Conservation (phyloP, 2,797 vertebrate species). For the Enteromius unitaeniatus region DNA sequence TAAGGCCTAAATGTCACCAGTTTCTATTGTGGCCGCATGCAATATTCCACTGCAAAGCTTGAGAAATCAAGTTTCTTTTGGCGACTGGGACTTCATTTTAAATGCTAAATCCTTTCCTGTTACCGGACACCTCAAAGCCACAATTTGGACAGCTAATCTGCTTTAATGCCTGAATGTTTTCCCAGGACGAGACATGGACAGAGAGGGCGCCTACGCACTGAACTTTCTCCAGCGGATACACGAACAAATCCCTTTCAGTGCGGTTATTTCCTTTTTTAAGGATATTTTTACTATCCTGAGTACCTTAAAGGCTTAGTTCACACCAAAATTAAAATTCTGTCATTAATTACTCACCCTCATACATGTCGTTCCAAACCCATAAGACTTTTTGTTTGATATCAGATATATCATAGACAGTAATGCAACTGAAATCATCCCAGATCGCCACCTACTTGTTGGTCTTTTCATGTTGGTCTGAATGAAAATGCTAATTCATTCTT, state of each 20-base stretch:
- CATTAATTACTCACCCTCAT: too few relatives aligned
- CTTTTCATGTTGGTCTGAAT: too few relatives aligned
- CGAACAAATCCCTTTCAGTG: not conserved
- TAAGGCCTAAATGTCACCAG: not conserved
- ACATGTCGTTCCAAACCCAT: too few relatives aligned
- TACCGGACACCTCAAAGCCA: slow-evolving; percentile 29
- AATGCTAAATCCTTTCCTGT: slow-evolving; percentile 24
- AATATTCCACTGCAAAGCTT: not conserved
- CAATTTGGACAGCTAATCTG: slow-evolving; percentile 24
- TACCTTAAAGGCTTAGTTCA: not conserved
- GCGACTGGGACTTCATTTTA: slow-evolving; percentile 7
- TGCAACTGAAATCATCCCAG: too few relatives aligned
- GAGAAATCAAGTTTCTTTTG: not conserved
- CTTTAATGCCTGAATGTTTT: slow-evolving; percentile 16
- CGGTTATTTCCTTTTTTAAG: not conserved
- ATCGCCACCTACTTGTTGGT: too few relatives aligned
- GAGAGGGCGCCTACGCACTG: not conserved
- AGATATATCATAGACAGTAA: too few relatives aligned
- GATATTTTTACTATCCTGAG: not conserved
- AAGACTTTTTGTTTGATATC: too few relatives aligned
- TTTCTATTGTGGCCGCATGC: not conserved
- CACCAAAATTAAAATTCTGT: too few relatives aligned
- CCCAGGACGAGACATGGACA: not conserved
- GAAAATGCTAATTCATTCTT: too few relatives aligned
- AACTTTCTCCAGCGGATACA: not conserved